Evolutionary conservation across 2,113 vertebrate genomes (phyloP).

Genomic region (Egretta garzetta): DNA sequence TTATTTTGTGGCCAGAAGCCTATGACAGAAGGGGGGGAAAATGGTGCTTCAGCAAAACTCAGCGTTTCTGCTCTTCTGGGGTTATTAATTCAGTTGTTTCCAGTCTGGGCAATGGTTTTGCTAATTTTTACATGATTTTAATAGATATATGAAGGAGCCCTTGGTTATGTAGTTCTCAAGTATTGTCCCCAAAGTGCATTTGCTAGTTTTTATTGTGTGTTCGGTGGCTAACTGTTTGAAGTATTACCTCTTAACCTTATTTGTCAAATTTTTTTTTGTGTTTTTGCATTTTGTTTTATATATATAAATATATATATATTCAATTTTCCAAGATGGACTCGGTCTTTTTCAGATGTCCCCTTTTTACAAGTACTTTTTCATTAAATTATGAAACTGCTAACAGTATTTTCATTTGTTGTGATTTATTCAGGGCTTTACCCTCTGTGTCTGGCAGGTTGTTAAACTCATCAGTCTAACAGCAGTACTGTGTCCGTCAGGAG

Average conservation of each 20-base stretch:
- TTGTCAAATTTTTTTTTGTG: conserved; percentile 67
- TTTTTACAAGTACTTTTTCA: conserved; percentile 87
- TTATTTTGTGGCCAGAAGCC: conserved; percentile 46
- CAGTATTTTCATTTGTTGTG: conserved; percentile 68
- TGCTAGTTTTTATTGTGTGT: conserved; percentile 77
- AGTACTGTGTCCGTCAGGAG: neutral
- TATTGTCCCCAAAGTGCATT: conserved; percentile 77
- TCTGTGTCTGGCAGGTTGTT: neutral
- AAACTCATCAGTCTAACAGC: neutral
- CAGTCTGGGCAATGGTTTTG: conserved; percentile 73
- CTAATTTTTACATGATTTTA: conserved; percentile 74
- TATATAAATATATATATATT: conserved; percentile 69
- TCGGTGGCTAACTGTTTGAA: conserved; percentile 78
- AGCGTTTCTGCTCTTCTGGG: conserved; percentile 64
- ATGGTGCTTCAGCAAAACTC: conserved; percentile 79
- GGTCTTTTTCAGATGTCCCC: conserved; percentile 81
- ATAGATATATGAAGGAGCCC: conserved; percentile 77
- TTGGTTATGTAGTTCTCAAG: conserved; percentile 74
- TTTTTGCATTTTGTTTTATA: conserved; percentile 77
- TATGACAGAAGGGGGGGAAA: conserved; percentile 53
- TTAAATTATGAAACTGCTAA: conserved; percentile 87
- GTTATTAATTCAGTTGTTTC: conserved; percentile 64
- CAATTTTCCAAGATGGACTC: conserved; percentile 79
- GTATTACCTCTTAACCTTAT: conserved; percentile 82
- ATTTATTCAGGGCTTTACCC: conserved; percentile 64